phyloP scores from a whole-genome alignment of 2,797 vertebrate genomes.

The Neosalanx taihuensis region DNA sequence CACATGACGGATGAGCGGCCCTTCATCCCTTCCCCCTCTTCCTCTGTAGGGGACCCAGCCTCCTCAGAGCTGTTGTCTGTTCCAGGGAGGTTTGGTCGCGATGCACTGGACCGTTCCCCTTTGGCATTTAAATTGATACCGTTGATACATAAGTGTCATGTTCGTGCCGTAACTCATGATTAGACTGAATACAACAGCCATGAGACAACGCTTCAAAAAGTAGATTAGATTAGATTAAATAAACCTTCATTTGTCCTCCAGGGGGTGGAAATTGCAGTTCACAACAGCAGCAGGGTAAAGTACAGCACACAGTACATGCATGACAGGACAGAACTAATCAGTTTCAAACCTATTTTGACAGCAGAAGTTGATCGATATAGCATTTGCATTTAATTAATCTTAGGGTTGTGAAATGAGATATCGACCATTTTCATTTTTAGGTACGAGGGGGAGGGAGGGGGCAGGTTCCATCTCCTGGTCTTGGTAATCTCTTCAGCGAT shows the following conservation, averaged over 20 bases:
- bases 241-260: too few species aligned
- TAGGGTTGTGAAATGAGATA: not conserved
- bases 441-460: too few species aligned
- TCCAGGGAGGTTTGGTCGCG: slow-evolving; percentile 35
- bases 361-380: not conserved
- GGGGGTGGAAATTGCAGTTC: too few species aligned
- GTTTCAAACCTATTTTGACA: slow-evolving; percentile 6
- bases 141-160: slow-evolving; percentile 14
- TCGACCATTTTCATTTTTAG: not conserved
- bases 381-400: not conserved
- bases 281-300: too few species aligned
- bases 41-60: slow-evolving; percentile 26
- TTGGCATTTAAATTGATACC: slow-evolving; percentile 32
- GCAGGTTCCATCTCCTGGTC: too few species aligned
- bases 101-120: slow-evolving; percentile 37
- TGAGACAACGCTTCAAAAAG: not conserved
- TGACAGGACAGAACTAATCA: slow-evolving; percentile 18
- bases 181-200: not conserved
- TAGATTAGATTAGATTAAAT: too few species aligned
- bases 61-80: slow-evolving; percentile 29
- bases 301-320: too few species aligned
- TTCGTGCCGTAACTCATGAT: slow-evolving; percentile 22
- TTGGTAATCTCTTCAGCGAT: slow-evolving; percentile 28
- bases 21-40: slow-evolving; percentile 34
- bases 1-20: slow-evolving; percentile 28